These are phyloP conservation scores for Equus przewalskii DNA, from an alignment of 2,113 vertebrate genomes.

Conservation along the genomic window DNA sequence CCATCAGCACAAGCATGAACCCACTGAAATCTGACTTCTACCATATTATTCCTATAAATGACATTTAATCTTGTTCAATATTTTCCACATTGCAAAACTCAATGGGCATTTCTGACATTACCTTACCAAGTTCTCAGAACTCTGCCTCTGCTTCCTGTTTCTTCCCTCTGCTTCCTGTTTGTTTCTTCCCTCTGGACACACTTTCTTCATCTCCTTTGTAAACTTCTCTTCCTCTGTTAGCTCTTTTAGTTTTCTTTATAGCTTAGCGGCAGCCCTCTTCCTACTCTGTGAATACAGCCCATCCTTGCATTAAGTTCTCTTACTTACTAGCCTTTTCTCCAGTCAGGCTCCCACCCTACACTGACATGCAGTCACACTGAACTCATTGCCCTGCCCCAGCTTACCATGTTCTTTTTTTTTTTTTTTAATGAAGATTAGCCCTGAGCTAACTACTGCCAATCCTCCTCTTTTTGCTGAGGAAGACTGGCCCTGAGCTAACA, in stretches of 20 bases:
- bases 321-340: not conserved
- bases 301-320: not conserved
- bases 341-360: too few species aligned
- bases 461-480: too few species aligned
- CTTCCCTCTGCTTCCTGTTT: not conserved
- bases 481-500: too few species aligned
- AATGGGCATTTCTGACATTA: not conserved
- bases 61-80: not conserved
- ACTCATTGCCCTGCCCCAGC: accelerated
- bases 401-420: not conserved
- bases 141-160: not conserved
- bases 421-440: too few species aligned
- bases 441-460: too few species aligned
- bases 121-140: not conserved
- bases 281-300: not conserved
- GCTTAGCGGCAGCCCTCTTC: not conserved
- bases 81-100: not conserved
- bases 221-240: not conserved
- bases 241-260: not conserved
- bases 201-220: not conserved
- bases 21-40: not conserved
- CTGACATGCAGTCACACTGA: not conserved
- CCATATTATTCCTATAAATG: not conserved
- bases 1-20: not conserved
- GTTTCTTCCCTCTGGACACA: not conserved